phyloP scores from a whole-genome alignment of 35 echinoderm and acorn worm genomes.

The Acanthaster planci region DNA sequence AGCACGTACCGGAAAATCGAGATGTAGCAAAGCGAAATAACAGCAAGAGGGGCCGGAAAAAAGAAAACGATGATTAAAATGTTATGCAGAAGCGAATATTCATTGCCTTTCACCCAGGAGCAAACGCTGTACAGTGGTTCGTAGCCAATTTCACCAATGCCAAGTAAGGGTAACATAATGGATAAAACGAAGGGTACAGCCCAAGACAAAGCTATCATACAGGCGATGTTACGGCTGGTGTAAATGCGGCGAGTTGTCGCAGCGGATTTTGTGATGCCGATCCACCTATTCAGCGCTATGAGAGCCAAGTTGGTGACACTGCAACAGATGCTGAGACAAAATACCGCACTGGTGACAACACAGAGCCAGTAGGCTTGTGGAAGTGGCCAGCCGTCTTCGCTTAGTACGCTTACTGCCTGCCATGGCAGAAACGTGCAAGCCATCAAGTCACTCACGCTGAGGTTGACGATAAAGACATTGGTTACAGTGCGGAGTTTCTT shows the following conservation, averaged over 20 bases:
- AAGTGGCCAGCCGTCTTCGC: conserved; percentile 34
- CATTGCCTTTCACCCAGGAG: conserved; percentile 24
- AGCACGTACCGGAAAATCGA: conserved; percentile 27
- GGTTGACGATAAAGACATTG: conserved; percentile 44
- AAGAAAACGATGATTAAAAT: not conserved
- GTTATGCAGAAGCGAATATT: conserved; percentile 17
- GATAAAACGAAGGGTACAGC: conserved; percentile 9
- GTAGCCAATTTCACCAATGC: conserved; percentile 46
- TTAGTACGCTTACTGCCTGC: conserved; percentile 19
- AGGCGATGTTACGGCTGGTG: not conserved
- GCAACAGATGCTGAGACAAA: conserved; percentile 36
- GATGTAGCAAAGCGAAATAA: conserved; percentile 28
- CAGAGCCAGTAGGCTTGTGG: conserved; percentile 61
- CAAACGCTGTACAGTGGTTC: conserved; percentile 51
- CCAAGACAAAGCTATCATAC: conserved; percentile 31
- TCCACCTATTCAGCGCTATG: conserved; percentile 50
- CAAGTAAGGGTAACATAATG: conserved; percentile 35
- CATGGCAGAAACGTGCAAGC: conserved; percentile 31
- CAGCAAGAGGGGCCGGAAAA: conserved; percentile 16
- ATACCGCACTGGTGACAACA: conserved; percentile 26
- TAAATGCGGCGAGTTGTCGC: not conserved
- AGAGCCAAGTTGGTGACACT: conserved; percentile 37
- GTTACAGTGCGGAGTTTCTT: conserved; percentile 31
- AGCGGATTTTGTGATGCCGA: conserved; percentile 26
- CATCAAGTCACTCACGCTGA: conserved; percentile 42